phyloP scores from a whole-genome alignment of 2,797 vertebrate species.

The Argentina silus region DNA sequence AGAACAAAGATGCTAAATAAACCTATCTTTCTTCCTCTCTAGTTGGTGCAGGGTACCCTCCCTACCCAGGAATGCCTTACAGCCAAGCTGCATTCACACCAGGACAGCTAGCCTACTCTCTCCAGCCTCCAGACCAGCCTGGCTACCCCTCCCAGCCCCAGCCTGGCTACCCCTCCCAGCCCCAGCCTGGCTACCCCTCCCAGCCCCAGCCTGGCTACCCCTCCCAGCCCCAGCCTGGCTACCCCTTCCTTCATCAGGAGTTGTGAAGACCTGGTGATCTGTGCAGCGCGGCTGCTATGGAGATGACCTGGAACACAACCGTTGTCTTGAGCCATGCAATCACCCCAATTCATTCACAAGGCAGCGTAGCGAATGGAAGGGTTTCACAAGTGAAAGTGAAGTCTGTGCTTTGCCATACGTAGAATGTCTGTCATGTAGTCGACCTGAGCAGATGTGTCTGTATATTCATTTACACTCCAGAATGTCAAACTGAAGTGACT shows the following conservation, averaged over 20 bases:
- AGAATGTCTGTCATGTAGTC: neutral
- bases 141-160: neutral
- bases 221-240: neutral
- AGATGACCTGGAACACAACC: no score
- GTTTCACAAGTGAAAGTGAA: neutral
- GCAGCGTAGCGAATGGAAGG: neutral
- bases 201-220: constrained; percentile 84
- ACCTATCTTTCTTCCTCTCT: neutral
- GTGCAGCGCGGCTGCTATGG: no score
- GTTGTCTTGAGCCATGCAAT: neutral
- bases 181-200: constrained; percentile 66
- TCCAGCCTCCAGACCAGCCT: constrained; percentile 3
- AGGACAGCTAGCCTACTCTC: constrained; percentile 37
- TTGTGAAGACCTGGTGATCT: no score
- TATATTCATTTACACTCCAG: neutral
- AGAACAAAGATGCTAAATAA: no score
- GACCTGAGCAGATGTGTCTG: no score
- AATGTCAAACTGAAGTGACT: neutral
- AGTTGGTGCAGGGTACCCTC: constrained; percentile 63
- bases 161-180: neutral
- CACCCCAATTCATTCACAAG: neutral
- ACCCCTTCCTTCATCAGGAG: neutral
- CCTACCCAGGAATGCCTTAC: constrained; percentile 65
- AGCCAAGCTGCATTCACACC: constrained; percentile 75
- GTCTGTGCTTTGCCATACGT: neutral